Evolutionary conservation across 1,140 invertebrate species (phyloP), one percentile per base, ranked within the genome.

Genomic region (Macrobrachium nipponense): DNA sequence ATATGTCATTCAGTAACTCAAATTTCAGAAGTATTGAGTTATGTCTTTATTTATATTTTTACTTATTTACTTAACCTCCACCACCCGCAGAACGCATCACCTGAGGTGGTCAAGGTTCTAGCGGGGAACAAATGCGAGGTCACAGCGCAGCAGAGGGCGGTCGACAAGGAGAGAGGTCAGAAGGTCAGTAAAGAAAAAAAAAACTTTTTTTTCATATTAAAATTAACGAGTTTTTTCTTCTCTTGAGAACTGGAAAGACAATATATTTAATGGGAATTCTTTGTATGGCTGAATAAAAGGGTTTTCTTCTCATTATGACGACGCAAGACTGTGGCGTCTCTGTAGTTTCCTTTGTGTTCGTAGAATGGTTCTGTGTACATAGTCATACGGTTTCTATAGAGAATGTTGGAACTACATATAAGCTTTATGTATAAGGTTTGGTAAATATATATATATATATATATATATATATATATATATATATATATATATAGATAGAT

Each of bases 61-160:
- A 73, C 14, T 18, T 73, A 44, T 73, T 27, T 73, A 27, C 18
- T 18, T 72, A 27, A 60, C 18, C 62, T 59, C 86, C 62, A 83
- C 78, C 68, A 62, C 14, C 90, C 89, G 59, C 91, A 97, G 95
- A 96, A 97, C 90, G 96, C 96, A 43, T 95, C 95, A 17, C 95
- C 95, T 17, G 95, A 96, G 90, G 96, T 96, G 51, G 95, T 96
- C 4, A 96, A 96, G 92, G 95, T 96, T 60, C 91, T 97, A 90
- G 95, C 95, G 17, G 96, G 95, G 18, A 96, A 97, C 90, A 96
- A 97, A 93, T 96, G 95, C 90, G 96, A 97, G 89, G 94, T 94
- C 60, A 93, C 94, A 60, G 93, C 93, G 80, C 88, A 89, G 59
- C 94, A 95, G 89, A 92, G 95, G 89, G 93, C 94, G 77, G 95